These are phyloP conservation scores for Apodemia duryi DNA, from an alignment of 2,888 invertebrate species.

Conservation along the genomic window DNA sequence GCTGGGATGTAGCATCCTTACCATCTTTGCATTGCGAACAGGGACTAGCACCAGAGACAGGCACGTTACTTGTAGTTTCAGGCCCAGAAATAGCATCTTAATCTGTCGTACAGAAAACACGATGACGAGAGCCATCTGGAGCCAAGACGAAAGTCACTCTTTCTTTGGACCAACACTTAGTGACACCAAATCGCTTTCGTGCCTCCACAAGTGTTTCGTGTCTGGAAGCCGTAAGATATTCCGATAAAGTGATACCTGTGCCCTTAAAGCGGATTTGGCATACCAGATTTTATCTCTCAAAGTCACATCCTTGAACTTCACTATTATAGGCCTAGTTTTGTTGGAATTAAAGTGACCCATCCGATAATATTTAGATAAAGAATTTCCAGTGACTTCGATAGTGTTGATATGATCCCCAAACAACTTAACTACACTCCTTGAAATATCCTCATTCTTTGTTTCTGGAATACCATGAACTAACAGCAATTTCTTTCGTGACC, in stretches of 20 bases:
- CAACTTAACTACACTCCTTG: neutral
- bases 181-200: neutral
- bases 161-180: conserved; percentile 3
- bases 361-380: neutral
- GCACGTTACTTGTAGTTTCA: neutral
- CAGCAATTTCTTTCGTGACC: conserved; percentile 14
- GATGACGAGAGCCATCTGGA: conserved; percentile 1
- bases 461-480: conserved; percentile 14
- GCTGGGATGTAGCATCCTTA: neutral
- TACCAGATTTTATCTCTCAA: neutral
- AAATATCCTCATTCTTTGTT: neutral
- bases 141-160: neutral
- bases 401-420: neutral
- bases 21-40: neutral
- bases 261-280: neutral
- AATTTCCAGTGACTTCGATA: neutral
- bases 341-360: neutral
- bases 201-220: conserved; percentile 1
- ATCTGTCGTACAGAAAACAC: neutral
- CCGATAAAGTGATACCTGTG: neutral
- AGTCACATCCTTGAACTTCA: neutral
- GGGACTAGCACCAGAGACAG: neutral
- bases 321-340: neutral
- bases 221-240: neutral
- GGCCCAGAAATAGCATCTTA: neutral